Evolutionary conservation across 2,888 invertebrate species (phyloP).

Genomic region (Oxyscelio sp.): DNA sequence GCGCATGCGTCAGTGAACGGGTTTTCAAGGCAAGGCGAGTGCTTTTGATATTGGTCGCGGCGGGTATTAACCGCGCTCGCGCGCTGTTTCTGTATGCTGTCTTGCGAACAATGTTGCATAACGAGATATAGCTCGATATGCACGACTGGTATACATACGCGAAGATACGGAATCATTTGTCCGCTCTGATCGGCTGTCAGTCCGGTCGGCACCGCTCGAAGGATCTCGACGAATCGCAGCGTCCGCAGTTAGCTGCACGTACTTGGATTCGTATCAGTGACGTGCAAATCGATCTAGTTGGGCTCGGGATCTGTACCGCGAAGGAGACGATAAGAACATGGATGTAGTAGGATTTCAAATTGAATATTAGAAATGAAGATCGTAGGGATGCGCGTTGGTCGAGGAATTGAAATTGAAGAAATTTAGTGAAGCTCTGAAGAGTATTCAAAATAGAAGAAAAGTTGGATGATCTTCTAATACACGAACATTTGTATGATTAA

Average conservation of each 20-base stretch:
- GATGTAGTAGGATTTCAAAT: background rate
- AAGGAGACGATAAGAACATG: constrained; percentile 45
- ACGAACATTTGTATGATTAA: too few relatives aligned
- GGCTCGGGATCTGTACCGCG: constrained; percentile 75
- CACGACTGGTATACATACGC: constrained; percentile 51
- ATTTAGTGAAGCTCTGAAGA: too few relatives aligned
- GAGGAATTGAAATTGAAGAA: too few relatives aligned
- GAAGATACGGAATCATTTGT: constrained; percentile 81
- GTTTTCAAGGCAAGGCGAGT: too few relatives aligned
- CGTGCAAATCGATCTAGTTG: constrained; percentile 81
- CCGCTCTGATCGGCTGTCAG: constrained; percentile 79
- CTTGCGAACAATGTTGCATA: too few relatives aligned
- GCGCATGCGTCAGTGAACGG: too few relatives aligned
- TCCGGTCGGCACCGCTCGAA: constrained; percentile 59
- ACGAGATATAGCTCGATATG: too few relatives aligned
- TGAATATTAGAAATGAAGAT: background rate
- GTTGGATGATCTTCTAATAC: too few relatives aligned
- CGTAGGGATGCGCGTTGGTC: background rate
- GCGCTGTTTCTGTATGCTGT: too few relatives aligned
- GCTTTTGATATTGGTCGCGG: too few relatives aligned
- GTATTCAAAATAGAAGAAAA: too few relatives aligned
- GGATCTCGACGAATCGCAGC: constrained; percentile 68
- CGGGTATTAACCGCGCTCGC: too few relatives aligned
- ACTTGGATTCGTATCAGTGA: constrained; percentile 81
- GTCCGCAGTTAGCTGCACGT: constrained; percentile 76